These are phyloP conservation scores for Labrus mixtus DNA, from an alignment of 2,113 vertebrate species.

Conservation along the genomic window DNA sequence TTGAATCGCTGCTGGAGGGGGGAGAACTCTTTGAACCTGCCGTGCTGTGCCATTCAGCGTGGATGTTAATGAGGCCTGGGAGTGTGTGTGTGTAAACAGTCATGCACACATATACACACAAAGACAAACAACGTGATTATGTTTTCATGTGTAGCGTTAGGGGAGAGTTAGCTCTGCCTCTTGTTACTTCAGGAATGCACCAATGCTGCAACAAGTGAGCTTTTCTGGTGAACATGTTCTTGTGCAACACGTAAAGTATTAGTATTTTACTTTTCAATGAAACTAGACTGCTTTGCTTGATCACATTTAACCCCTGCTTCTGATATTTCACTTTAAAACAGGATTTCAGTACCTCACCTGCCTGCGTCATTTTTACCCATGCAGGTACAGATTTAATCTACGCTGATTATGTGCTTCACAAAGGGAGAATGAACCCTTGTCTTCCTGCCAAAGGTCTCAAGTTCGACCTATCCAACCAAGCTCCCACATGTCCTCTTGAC, in stretches of 20 bases:
- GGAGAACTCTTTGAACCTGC: constrained; percentile 42
- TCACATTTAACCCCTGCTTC: background rate
- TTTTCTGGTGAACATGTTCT: background rate
- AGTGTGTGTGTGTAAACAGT: background rate
- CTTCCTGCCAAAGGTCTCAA: too few species aligned
- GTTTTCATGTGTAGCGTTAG: constrained; percentile 22
- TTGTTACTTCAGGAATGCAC: constrained; percentile 16
- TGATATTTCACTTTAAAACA: background rate
- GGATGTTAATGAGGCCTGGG: constrained; percentile 51
- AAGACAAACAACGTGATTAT: constrained; percentile 27
- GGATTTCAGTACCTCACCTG: too few species aligned
- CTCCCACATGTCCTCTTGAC: too few species aligned
- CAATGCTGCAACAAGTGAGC: background rate
- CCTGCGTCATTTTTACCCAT: too few species aligned
- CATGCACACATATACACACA: background rate
- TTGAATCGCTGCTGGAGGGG: constrained; percentile 32
- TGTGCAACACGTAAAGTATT: background rate
- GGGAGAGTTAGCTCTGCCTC: constrained; percentile 10
- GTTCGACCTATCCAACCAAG: too few species aligned
- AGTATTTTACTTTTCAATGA: background rate
- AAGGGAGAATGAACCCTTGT: too few species aligned
- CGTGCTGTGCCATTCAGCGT: constrained; percentile 42
- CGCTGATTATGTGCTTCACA: too few species aligned
- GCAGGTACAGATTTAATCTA: background rate
- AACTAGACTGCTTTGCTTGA: background rate